Evolutionary conservation across 2,797 vertebrate species (phyloP).

Genomic region (Balearica regulorum): DNA sequence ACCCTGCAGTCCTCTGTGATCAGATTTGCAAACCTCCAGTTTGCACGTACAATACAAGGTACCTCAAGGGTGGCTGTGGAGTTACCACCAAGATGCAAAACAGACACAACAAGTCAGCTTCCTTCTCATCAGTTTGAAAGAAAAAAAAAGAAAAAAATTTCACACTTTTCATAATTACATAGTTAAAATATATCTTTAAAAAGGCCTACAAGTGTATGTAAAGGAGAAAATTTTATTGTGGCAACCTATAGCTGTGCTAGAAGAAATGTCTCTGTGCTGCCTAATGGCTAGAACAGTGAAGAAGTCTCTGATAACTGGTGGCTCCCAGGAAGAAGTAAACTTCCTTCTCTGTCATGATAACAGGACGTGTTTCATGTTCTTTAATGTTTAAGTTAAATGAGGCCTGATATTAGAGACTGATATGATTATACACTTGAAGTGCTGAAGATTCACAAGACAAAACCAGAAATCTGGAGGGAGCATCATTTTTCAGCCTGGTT

Average conservation of each 20-base stretch:
- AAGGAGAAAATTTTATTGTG: neutral
- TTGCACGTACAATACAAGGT: neutral
- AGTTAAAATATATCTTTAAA: neutral
- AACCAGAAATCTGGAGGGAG: neutral
- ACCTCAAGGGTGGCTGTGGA: neutral
- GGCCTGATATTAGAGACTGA: neutral
- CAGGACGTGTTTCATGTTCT: neutral
- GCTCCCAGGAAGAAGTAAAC: neutral
- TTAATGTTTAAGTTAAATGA: neutral
- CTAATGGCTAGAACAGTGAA: neutral
- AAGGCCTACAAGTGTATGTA: neutral
- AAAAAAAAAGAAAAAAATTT: neutral
- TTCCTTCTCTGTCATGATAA: neutral
- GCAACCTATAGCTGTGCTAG: neutral
- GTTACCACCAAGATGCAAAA: neutral
- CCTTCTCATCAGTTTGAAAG: neutral
- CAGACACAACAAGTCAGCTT: neutral
- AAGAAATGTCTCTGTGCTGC: neutral
- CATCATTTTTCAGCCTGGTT: neutral
- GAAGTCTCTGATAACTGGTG: neutral
- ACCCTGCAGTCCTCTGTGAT: neutral
- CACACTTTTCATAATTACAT: neutral
- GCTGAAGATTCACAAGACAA: neutral
- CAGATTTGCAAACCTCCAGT: neutral
- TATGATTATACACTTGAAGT: neutral